phyloP scores from a whole-genome alignment of 64 coral and sea anemone species.

The Dendrophyllia cribrosa region DNA sequence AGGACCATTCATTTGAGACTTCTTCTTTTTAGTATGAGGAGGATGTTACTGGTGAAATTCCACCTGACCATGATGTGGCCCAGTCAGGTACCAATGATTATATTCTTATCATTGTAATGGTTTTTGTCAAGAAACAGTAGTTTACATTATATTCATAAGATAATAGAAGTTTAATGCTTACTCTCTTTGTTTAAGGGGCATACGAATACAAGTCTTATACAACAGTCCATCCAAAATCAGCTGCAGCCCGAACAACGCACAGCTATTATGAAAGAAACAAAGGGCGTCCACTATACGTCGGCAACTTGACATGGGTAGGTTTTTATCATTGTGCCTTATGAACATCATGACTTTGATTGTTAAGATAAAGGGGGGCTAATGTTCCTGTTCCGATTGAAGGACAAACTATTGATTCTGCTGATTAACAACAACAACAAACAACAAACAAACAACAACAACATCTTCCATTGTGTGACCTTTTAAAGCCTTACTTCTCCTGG shows the following conservation, averaged over 20 bases:
- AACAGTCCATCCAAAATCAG: constrained; percentile 97
- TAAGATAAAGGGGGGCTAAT: no score
- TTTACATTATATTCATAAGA: background rate
- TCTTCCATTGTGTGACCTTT: no score
- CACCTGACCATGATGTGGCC: background rate
- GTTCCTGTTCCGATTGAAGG: no score
- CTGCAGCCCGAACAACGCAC: constrained; percentile 67
- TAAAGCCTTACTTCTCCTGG: no score
- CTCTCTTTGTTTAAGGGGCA: background rate
- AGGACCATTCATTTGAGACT: background rate
- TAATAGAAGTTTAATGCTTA: background rate
- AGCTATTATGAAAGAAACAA: constrained; percentile 83
- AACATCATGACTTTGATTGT: background rate
- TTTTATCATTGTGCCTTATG: background rate
- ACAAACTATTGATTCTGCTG: no score
- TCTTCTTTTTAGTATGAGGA: constrained; percentile 59
- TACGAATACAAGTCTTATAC: constrained; percentile 99
- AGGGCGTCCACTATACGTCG: constrained; percentile 95
- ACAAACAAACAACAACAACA: no score
- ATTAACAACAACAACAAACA: no score
- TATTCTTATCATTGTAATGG: background rate
- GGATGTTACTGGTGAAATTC: background rate
- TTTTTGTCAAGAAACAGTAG: background rate
- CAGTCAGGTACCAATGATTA: constrained; percentile 36
- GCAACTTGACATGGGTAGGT: constrained; percentile 99